phyloP scores from a whole-genome alignment of 2,797 vertebrate genomes.

The Choloepus didactylus region DNA sequence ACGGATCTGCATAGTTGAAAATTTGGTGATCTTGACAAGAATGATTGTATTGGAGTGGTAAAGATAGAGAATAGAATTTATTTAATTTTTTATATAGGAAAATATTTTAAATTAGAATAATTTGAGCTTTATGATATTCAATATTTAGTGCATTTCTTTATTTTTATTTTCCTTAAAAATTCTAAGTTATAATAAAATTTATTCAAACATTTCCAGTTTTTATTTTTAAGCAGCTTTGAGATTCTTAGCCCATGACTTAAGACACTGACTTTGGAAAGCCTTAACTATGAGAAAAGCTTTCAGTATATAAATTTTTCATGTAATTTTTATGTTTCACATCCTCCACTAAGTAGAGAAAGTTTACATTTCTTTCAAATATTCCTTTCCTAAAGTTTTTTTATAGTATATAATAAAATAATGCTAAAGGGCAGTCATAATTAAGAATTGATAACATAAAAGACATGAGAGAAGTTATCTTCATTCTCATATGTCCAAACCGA shows the following conservation, averaged over 20 bases:
- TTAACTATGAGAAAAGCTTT: slow-evolving; percentile 9
- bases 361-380: not conserved
- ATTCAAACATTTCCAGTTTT: not conserved
- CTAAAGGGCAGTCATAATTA: not conserved
- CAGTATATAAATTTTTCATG: not conserved
- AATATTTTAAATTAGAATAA: slow-evolving; percentile 6
- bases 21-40: not conserved
- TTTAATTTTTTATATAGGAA: not conserved
- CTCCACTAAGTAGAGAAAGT: not conserved
- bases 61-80: not conserved
- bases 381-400: not conserved
- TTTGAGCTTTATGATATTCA: not conserved
- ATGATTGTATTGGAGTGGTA: not conserved
- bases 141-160: not conserved
- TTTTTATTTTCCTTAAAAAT: slow-evolving; percentile 2
- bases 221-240: not conserved
- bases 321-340: not conserved
- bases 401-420: not conserved
- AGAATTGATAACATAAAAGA: not conserved
- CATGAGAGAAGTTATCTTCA: not conserved
- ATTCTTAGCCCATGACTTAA: not conserved
- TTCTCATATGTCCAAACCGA: not conserved
- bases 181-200: not conserved
- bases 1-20: not conserved
- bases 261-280: not conserved